Percentiles rank a stretch among this genome's conserved stretches.
These are phyloP conservation scores for Rhinatrema bivittatum DNA, from an alignment of 2,797 vertebrate species.

Conservation along the genomic window DNA sequence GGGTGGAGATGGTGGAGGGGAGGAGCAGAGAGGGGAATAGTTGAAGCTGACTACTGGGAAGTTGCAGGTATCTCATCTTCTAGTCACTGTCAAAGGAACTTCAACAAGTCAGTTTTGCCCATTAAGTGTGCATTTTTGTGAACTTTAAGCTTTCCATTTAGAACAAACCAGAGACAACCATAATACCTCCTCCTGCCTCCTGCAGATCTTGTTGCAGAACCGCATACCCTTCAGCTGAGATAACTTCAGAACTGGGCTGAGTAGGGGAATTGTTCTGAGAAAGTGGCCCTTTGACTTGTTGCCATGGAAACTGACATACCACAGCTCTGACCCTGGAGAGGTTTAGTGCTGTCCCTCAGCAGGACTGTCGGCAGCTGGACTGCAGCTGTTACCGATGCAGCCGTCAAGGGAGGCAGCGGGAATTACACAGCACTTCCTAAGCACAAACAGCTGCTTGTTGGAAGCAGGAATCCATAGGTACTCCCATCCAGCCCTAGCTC, in stretches of 20 bases:
- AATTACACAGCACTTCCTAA: slow-evolving; percentile 35
- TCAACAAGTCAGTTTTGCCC: no score
- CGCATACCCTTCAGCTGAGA: slow-evolving; percentile 56
- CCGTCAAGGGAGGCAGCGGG: slow-evolving; percentile 38
- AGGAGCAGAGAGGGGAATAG: no score
- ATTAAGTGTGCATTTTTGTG: no score
- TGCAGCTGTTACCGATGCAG: slow-evolving; percentile 77
- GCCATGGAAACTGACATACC: slow-evolving; percentile 91
- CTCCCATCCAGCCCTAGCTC: no score
- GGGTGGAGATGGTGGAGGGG: no score
- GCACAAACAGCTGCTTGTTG: slow-evolving; percentile 1
- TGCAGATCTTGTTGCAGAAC: slow-evolving; percentile 12
- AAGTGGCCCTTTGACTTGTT: slow-evolving; percentile 75
- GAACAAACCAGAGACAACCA: no score
- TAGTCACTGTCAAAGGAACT: no score
- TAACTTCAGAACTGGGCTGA: slow-evolving; percentile 56
- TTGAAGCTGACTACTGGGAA: no score
- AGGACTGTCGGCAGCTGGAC: slow-evolving; percentile 83
- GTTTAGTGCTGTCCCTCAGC: slow-evolving; percentile 70
- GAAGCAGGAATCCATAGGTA: not conserved
- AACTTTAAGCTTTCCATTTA: no score
- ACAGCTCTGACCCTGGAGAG: slow-evolving; percentile 85
- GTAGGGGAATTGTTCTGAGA: slow-evolving; percentile 69
- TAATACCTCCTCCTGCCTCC: not conserved
- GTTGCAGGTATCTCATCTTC: no score